Evolutionary conservation across 2,888 invertebrate genomes (phyloP).

Genomic region (Catocala fraxini): DNA sequence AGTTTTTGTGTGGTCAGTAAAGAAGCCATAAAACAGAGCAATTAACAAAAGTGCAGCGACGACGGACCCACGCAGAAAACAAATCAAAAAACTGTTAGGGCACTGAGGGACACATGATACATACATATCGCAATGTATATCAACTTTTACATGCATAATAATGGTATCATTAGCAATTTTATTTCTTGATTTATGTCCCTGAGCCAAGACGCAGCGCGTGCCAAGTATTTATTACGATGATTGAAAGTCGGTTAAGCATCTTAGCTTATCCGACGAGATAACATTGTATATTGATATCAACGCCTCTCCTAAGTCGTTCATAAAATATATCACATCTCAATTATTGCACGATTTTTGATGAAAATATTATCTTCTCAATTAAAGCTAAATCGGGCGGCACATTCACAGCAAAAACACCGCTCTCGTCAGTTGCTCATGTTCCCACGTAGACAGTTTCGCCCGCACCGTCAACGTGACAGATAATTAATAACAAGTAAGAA

Average conservation of each 20-base stretch:
- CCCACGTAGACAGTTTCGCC: constrained; percentile 55
- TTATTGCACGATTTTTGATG: constrained; percentile 48
- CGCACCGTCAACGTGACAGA: constrained; percentile 54
- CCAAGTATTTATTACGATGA: constrained; percentile 47
- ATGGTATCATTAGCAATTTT: constrained; percentile 40
- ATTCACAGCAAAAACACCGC: constrained; percentile 56
- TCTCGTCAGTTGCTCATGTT: constrained; percentile 62
- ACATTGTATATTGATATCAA: background rate
- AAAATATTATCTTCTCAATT: constrained; percentile 57
- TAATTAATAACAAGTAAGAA: constrained; percentile 75
- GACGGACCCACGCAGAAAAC: constrained; percentile 30
- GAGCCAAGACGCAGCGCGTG: constrained; percentile 34
- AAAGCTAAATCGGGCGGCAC: constrained; percentile 54
- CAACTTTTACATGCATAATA: constrained; percentile 27
- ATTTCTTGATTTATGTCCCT: constrained; percentile 43
- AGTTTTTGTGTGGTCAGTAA: constrained; percentile 37
- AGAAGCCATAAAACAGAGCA: constrained; percentile 48
- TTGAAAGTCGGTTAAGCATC: constrained; percentile 41
- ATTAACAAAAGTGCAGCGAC: constrained; percentile 47
- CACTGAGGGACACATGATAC: constrained; percentile 30
- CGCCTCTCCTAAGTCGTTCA: background rate
- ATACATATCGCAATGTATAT: constrained; percentile 21
- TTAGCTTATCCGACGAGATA: constrained; percentile 25
- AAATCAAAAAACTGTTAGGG: constrained; percentile 45
- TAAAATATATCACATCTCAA: constrained; percentile 19